These are phyloP conservation scores for Heliocidaris tuberculata DNA, from an alignment of 35 echinoderm and acorn worm genomes.

Conservation along the genomic window DNA sequence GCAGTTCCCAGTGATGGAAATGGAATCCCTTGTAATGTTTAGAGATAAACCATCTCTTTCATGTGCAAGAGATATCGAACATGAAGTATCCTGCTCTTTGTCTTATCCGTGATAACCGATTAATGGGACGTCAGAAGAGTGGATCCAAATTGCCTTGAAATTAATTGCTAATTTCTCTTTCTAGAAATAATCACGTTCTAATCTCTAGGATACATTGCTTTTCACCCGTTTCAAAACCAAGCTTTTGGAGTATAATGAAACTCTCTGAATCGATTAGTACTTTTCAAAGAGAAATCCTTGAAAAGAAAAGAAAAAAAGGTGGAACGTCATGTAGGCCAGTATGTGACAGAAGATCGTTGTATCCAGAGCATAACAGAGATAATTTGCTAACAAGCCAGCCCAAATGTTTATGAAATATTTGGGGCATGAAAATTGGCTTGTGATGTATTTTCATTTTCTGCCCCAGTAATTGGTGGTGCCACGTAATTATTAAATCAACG, in stretches of 20 bases:
- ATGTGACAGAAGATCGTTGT: not conserved
- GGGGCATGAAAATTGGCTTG: slow-evolving; percentile 8
- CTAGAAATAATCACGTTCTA: not conserved
- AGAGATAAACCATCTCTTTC: not conserved
- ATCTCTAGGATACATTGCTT: not conserved
- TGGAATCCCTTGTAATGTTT: not conserved
- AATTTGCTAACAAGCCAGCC: not conserved
- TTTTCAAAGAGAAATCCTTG: not conserved
- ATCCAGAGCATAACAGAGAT: not conserved
- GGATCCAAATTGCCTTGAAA: not conserved
- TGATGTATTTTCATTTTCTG: slow-evolving; percentile 30
- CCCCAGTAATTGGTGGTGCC: not conserved
- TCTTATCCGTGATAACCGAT: not conserved
- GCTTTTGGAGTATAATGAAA: not conserved
- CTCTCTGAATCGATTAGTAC: not conserved
- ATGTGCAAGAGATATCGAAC: not conserved
- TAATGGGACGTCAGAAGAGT: not conserved
- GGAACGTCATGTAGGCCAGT: not conserved
- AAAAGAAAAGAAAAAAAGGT: not conserved
- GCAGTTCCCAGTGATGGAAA: not conserved
- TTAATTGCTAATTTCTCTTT: not conserved
- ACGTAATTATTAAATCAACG: not conserved
- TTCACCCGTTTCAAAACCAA: not conserved
- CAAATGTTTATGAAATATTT: slow-evolving; percentile 39
- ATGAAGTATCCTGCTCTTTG: not conserved